A percentile compares a stretch with the other conserved stretches of the same genome.
Evolutionary conservation across 2,888 invertebrate genomes (phyloP).

Genomic region (Brachypalpus laphriformis): DNA sequence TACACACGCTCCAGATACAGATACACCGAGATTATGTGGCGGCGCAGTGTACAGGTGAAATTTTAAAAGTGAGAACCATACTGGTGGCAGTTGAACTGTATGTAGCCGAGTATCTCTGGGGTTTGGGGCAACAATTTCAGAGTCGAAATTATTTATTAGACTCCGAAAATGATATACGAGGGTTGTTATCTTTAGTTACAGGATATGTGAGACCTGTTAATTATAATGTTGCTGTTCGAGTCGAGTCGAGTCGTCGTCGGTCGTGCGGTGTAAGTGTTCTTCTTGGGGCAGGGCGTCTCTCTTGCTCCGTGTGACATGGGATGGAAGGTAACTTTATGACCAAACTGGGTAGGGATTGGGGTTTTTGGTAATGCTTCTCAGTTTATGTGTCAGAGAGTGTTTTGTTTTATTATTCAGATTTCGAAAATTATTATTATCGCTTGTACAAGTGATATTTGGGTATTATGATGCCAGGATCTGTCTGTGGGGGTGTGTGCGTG

Average conservation of each 20-base stretch:
- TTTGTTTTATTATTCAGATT: constrained; percentile 59
- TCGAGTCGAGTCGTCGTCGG: background rate
- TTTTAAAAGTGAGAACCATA: constrained; percentile 14
- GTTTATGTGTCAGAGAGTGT: constrained; percentile 18
- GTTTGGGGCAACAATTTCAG: constrained; percentile 50
- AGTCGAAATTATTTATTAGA: constrained; percentile 67
- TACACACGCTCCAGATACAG: background rate
- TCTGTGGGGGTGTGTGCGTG: background rate
- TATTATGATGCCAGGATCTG: background rate
- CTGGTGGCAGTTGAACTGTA: background rate
- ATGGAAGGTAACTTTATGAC: background rate
- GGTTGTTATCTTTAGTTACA: constrained; percentile 72
- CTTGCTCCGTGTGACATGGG: background rate
- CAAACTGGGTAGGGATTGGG: background rate
- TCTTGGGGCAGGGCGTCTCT: background rate
- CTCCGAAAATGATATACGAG: constrained; percentile 63
- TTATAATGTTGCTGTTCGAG: constrained; percentile 44
- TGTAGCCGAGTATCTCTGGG: background rate
- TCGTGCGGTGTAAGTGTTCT: background rate
- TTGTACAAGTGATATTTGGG: constrained; percentile 16
- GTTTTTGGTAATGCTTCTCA: constrained; percentile 23
- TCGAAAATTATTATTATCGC: constrained; percentile 47
- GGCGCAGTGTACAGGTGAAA: constrained; percentile 30
- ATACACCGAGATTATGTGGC: background rate
- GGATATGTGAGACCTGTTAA: constrained; percentile 70